A percentile compares a stretch with the other conserved stretches of the same genome.
These are phyloP conservation scores for Artibeus jamaicensis DNA, from an alignment of 2,797 vertebrate species.

Conservation along the genomic window DNA sequence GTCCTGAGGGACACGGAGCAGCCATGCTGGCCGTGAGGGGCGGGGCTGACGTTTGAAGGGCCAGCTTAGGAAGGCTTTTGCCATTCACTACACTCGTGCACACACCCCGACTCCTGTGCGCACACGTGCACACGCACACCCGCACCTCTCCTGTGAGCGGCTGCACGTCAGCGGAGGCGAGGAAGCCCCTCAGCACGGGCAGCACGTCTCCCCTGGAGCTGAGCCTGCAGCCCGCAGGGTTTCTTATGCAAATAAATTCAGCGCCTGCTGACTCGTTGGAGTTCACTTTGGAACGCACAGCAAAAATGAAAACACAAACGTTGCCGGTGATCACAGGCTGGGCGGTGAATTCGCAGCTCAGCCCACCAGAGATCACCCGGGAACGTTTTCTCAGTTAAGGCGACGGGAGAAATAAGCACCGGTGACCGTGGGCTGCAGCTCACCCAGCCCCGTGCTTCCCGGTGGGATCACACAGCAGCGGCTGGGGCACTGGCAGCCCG, in stretches of 20 bases:
- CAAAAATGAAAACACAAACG: not conserved
- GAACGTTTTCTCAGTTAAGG: not conserved
- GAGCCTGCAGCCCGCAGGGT: not conserved
- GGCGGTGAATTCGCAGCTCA: not conserved
- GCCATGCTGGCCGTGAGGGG: fast-evolving
- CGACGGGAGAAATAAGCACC: not conserved
- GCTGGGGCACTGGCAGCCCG: not conserved
- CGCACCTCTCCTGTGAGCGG: fast-evolving
- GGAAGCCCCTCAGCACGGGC: not conserved
- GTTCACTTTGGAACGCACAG: slow-evolving; percentile 20
- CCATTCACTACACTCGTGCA: fast-evolving
- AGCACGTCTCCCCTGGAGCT: not conserved
- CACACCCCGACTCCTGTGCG: too few species aligned
- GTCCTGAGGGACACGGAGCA: not conserved
- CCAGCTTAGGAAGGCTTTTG: not conserved
- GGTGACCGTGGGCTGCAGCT: not conserved
- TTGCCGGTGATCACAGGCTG: not conserved
- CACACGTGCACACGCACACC: too few species aligned
- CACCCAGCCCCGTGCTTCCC: not conserved
- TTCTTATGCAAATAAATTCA: not conserved
- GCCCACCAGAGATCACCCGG: not conserved
- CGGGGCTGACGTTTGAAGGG: not conserved
- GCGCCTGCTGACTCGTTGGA: not conserved
- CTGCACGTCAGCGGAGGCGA: too few species aligned
- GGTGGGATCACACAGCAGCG: not conserved